A percentile compares a stretch with the other conserved stretches of the same genome.
Evolutionary conservation across 1,140 invertebrate species (phyloP).

Genomic region (Pristionchus pacificus): DNA sequence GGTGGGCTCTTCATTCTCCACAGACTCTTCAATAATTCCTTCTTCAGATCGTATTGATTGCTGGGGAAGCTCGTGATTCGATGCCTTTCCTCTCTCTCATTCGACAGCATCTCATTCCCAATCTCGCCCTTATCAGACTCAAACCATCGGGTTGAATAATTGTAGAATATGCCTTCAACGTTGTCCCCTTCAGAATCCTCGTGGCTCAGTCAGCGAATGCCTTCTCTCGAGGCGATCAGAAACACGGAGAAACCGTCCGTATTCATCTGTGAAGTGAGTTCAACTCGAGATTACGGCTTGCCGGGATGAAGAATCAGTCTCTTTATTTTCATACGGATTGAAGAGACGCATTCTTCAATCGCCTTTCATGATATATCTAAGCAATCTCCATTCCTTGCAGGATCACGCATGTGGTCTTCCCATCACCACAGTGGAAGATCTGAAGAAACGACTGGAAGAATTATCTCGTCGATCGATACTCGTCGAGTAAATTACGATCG

Average conservation of each 20-base stretch:
- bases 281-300: too few species aligned
- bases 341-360: background rate
- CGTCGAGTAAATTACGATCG: background rate
- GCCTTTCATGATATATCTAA: background rate
- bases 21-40: background rate
- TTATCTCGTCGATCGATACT: background rate
- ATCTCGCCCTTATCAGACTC: background rate
- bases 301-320: too few species aligned
- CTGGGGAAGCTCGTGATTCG: too few species aligned
- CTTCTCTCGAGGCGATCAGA: too few species aligned
- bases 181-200: background rate
- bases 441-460: background rate
- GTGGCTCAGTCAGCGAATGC: background rate
- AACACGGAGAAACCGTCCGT: too few species aligned
- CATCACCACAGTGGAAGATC: background rate
- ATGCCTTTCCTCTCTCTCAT: background rate
- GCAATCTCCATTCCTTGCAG: background rate
- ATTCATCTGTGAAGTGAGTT: too few species aligned
- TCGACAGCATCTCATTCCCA: background rate
- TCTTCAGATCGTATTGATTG: background rate
- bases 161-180: background rate
- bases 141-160: background rate
- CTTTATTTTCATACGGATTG: background rate
- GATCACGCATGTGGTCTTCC: background rate
- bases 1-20: background rate